Conservation (phyloP, 2,888 invertebrate species). For the Chirona hameri region DNA sequence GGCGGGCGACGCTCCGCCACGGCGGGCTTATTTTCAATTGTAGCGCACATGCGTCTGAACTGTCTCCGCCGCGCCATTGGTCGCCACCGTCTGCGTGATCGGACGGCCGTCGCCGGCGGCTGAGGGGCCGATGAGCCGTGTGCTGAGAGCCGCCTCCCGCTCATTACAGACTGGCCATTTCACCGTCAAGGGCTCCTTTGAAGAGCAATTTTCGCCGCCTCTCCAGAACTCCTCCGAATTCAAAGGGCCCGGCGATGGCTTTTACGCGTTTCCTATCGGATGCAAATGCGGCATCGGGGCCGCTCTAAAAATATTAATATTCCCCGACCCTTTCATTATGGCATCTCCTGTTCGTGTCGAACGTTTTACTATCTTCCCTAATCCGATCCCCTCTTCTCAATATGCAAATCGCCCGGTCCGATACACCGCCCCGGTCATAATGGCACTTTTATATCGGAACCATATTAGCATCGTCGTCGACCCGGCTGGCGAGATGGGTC, state of each 20-base stretch:
- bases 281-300: conserved; percentile 7
- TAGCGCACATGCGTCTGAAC: no score
- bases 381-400: conserved; percentile 28
- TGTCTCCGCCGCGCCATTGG: not conserved
- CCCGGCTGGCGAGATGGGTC: not conserved
- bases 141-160: not conserved
- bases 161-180: conserved; percentile 28
- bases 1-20: no score
- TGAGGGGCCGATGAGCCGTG: not conserved
- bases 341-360: conserved; percentile 25
- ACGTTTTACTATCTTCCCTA: conserved; percentile 27
- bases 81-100: not conserved
- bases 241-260: not conserved
- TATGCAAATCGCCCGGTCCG: conserved; percentile 4
- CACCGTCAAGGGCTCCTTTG: not conserved
- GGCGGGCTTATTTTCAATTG: no score
- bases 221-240: conserved; percentile 27
- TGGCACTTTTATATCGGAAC: conserved; percentile 23
- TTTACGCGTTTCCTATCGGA: conserved; percentile 29
- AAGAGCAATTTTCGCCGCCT: conserved; percentile 24
- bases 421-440: conserved; percentile 23
- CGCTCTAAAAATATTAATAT: conserved; percentile 28
- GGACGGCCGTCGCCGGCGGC: not conserved
- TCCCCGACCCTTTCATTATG: conserved; percentile 28
- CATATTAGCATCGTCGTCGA: conserved; percentile 1